A percentile compares a stretch with the other conserved stretches of the same genome.
Conservation (phyloP, 2,888 invertebrate genomes). For the Cephonodes hylas region DNA sequence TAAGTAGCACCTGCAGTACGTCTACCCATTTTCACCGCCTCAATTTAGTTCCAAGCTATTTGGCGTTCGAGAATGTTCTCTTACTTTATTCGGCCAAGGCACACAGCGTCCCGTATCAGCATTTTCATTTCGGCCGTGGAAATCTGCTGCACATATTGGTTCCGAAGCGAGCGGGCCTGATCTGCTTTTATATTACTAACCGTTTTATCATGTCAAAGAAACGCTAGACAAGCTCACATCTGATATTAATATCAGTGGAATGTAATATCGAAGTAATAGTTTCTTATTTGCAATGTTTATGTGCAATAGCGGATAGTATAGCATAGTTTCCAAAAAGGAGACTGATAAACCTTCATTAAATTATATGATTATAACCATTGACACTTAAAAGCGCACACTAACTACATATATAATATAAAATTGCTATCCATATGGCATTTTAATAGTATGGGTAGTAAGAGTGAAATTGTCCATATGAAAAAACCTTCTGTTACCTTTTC, state of each 20-base stretch:
- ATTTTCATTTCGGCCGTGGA: not conserved
- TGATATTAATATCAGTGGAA: not conserved
- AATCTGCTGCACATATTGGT: slow-evolving; percentile 5
- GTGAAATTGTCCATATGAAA: too few species aligned
- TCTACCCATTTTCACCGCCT: not conserved
- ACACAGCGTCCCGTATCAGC: not conserved
- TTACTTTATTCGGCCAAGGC: not conserved
- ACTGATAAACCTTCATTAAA: too few species aligned
- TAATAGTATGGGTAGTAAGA: too few species aligned
- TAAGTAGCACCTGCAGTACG: not conserved
- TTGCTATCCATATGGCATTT: too few species aligned
- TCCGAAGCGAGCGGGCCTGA: not conserved
- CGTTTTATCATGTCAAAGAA: not conserved
- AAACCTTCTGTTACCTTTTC: too few species aligned
- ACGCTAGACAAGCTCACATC: not conserved
- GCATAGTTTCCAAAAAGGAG: too few species aligned
- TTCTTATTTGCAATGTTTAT: not conserved
- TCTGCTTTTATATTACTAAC: not conserved
- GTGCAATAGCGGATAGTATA: too few species aligned
- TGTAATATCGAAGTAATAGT: not conserved
- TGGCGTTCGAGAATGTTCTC: not conserved
- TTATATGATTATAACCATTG: too few species aligned
- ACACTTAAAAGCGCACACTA: too few species aligned
- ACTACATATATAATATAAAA: too few species aligned
- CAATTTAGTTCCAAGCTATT: not conserved